Conservation (phyloP, 2,113 vertebrate species). For the Dinomys branickii region DNA sequence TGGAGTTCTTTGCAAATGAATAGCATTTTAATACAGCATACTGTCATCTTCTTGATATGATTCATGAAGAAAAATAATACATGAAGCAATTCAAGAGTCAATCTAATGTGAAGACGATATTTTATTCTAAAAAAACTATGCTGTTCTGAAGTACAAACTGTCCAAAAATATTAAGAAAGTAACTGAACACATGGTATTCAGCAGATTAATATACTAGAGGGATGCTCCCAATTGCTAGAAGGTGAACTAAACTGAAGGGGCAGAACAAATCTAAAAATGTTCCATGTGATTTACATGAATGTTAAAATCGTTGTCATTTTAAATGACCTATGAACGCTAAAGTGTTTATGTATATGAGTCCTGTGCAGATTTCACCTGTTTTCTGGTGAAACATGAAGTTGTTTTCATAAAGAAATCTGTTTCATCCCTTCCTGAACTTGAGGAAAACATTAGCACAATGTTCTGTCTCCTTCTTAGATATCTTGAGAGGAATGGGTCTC, state of each 20-base stretch:
- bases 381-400: not conserved
- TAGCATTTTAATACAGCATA: not conserved
- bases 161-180: conserved; percentile 39
- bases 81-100: not conserved
- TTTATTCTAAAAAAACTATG: not conserved
- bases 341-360: not conserved
- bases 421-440: not conserved
- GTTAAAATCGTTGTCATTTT: conserved; percentile 1
- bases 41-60: not conserved
- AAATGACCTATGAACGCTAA: conserved; percentile 24
- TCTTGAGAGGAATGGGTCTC: conserved; percentile 62
- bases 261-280: not conserved
- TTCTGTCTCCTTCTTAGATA: conserved; percentile 35
- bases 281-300: not conserved
- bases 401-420: not conserved
- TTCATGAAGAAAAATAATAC: not conserved
- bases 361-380: not conserved
- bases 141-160: not conserved
- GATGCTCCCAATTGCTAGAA: not conserved
- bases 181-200: not conserved
- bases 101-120: not conserved
- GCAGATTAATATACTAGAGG: not conserved
- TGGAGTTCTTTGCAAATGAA: not conserved
- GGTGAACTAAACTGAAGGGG: not conserved
- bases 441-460: conserved; percentile 49